Base-by-base conservation (phyloP, 2,888 invertebrate species). In the Melangyna quadrimaculata region DNA sequence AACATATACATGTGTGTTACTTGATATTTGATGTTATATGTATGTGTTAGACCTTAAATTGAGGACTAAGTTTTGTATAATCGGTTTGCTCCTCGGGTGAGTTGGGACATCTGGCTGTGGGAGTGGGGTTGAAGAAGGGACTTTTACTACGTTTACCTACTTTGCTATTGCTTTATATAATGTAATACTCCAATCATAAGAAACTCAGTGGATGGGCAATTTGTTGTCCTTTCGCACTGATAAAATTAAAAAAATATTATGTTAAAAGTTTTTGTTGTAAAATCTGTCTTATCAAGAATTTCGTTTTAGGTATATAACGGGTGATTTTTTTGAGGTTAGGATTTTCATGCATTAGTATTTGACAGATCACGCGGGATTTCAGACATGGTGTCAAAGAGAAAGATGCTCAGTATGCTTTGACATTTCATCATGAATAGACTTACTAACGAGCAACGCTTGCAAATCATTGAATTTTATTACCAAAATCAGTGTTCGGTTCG, bases 61-160 rank as follows among this genome's bases (percentile, higher is more conserved):
- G 57, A 17, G 22, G 59, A 75, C 75, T 17, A 65, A 79, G 77
- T 81, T 77, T 67, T 59, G 14, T 12, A 53, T 55, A 77, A 75
- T 57, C 35, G 70, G 55, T 43, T 53, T 37, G 35, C 22, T 43
- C 12, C 24, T 29, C 19, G 12, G 1, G 51, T 51, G 48, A 9
- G 27, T 17, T 27, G 9, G 9, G 53, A 1, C 53, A 55, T 55
- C 17, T 53, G 53, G 29, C 17, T n/a, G n/a, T n/a, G n/a, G n/a
- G n/a, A n/a, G n/a, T n/a, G n/a, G 10, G 17, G 22, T 3, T 19
- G 12, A 3, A 14, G 24, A 51, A 51, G 3, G 5, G 29, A n/a
- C 9, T 55, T 55, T 5, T 12, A 19, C 0, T 12, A 19, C 0
- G 6, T 32, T 55, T 17, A 55, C 17, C 2, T 29, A 32, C 53